Base-by-base conservation (phyloP, 1,140 invertebrate genomes). In the Lepidurus apus region DNA sequence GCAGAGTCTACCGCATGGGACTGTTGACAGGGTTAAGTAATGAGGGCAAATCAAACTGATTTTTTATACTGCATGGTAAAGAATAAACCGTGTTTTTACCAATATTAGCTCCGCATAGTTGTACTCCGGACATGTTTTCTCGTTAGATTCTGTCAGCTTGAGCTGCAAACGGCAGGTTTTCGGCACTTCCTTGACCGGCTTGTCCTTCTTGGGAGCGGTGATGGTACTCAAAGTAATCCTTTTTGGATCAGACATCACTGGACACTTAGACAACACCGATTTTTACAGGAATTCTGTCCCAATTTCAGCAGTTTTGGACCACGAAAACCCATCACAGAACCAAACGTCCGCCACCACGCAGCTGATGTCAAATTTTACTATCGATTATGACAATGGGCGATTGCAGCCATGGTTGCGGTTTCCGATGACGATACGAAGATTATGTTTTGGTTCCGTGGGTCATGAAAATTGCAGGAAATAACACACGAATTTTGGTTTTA, bases 51-150 rank as follows among this genome's bases (percentile, higher is more conserved):
- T 42, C 6, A n/a, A 42, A 26, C 24, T 42, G 42, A 34, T 11
- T 21, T 76, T 65, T 77, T 77, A 80, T 79, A 74, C 0, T 26
- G 44, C 24, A 21, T 21, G 42, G 24, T 24, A 24, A 24, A 45
- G 73, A 47, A n/a, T 26, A 74, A 21, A 43, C 34, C 76, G n/a
- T 74, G 73, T 77, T 82, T 85, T 86, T 82, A 86, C 83, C 84
- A 87, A 88, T 81, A 90, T 84, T 81, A 90, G 86, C 81, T 90
- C 87, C 82, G 86, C 86, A 85, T 89, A 91, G 85, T 88, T 90
- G 86, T 87, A 90, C 85, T 90, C 89, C 77, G 89, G 87, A 85
- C 87, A 90, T 84, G 87, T 87, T 85, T 87, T 86, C 83, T 90
- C 89, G 83, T 88, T 91, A 13, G 89, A 89, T 83, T 90, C 89